A percentile compares a stretch with the other conserved stretches of the same genome.
These are phyloP conservation scores for Simalia tracyae DNA, from an alignment of 2,797 vertebrate genomes.

Conservation along the genomic window DNA sequence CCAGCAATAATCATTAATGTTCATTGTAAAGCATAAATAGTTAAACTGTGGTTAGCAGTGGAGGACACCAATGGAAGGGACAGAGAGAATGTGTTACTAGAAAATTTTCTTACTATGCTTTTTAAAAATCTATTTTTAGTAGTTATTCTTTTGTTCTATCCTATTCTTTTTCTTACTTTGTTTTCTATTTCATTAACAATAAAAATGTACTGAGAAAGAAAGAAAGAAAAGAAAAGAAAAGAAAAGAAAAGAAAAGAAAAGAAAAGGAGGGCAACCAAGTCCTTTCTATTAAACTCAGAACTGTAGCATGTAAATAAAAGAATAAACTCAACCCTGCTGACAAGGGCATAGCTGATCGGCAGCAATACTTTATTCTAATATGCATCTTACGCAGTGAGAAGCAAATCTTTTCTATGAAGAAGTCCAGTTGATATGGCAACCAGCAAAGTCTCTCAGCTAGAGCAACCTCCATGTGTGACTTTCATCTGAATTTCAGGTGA, in stretches of 20 bases:
- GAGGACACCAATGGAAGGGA: not conserved
- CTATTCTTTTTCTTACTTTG: not conserved
- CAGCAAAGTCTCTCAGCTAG: conserved; percentile 24
- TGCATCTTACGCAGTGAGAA: not conserved
- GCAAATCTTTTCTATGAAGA: conserved; percentile 33
- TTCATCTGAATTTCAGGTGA: conserved; percentile 39
- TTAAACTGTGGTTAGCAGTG: too few species aligned
- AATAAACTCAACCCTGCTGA: conserved; percentile 28
- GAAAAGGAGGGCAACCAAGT: not conserved
- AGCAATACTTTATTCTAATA: conserved; percentile 21
- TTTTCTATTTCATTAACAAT: not conserved
- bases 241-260: too few species aligned
- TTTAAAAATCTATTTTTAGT: not conserved
- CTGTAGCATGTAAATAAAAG: conserved; percentile 53
- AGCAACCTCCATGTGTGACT: conserved; percentile 32
- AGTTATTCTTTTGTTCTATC: not conserved
- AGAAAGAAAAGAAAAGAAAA: not conserved
- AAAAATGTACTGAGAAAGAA: not conserved
- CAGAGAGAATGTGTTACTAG: not conserved
- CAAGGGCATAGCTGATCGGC: conserved; percentile 32
- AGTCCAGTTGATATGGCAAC: conserved; percentile 22
- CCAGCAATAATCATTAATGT: too few species aligned
- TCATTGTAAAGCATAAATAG: too few species aligned
- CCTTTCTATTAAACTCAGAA: conserved; percentile 35
- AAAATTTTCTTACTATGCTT: not conserved